A percentile compares a stretch with the other conserved stretches of the same genome.
phyloP scores from a whole-genome alignment of 2,113 vertebrate species.

The Myotis brandtii region DNA sequence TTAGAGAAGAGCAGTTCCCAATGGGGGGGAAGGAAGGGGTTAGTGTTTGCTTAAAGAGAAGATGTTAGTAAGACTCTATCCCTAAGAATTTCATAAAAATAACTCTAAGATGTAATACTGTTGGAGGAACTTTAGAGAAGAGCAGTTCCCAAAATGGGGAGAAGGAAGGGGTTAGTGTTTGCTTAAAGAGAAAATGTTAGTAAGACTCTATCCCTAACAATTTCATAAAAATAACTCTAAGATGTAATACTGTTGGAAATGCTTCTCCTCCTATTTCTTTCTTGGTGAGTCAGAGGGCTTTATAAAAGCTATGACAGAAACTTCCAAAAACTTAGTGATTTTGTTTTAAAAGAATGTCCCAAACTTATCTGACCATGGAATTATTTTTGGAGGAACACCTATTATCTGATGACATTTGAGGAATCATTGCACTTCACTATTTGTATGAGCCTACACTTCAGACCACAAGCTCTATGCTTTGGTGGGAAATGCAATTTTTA shows the following conservation, averaged over 20 bases:
- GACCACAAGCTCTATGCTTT: background rate
- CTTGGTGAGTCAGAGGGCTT: background rate
- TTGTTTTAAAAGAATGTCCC: background rate
- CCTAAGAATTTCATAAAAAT: background rate
- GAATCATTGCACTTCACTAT: background rate
- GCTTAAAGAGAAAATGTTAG: background rate
- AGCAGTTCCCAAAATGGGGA: background rate
- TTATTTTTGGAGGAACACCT: background rate
- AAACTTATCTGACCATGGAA: background rate
- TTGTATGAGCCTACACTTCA: background rate
- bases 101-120: background rate
- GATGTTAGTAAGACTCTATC: background rate
- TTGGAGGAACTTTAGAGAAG: background rate
- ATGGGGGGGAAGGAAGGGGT: background rate
- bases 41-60: background rate
- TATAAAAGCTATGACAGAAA: background rate
- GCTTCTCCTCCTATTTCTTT: background rate
- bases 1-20: background rate
- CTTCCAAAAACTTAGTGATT: background rate
- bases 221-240: background rate
- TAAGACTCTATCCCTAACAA: background rate
- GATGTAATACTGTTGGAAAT: background rate
- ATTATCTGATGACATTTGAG: background rate
- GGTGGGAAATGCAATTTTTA: conserved; percentile 21
- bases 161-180: background rate